These are phyloP conservation scores for Perca schrenkii DNA, from an alignment of 2,113 vertebrate species.

Conservation along the genomic window DNA sequence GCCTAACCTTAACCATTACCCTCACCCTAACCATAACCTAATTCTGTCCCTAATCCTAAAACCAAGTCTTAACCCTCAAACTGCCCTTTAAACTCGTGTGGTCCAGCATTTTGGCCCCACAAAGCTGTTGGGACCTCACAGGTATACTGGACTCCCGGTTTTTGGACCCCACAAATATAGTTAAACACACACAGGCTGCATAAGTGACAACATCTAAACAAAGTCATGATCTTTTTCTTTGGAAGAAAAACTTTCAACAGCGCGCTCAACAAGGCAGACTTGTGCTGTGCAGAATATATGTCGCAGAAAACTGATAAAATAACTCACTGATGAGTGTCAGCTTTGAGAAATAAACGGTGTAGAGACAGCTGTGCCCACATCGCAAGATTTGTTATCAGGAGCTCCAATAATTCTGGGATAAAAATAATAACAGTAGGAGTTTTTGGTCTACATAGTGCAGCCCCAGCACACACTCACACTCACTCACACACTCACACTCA, in stretches of 20 bases:
- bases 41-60: too few relatives aligned
- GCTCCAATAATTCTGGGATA: fast-evolving
- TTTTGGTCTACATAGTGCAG: conserved; percentile 52
- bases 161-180: too few relatives aligned
- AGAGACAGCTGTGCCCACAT: conserved; percentile 2
- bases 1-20: too few relatives aligned
- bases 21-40: too few relatives aligned
- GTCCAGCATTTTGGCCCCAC: too few relatives aligned
- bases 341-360: not conserved
- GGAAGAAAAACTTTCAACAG: not conserved
- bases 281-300: not conserved
- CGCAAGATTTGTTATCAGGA: not conserved
- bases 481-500: not conserved
- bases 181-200: not conserved
- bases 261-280: not conserved
- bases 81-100: too few relatives aligned
- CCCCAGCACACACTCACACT: not conserved
- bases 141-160: too few relatives aligned
- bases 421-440: not conserved
- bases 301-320: not conserved
- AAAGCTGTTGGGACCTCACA: too few relatives aligned
- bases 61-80: too few relatives aligned
- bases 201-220: conserved; percentile 10
- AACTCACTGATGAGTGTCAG: not conserved
- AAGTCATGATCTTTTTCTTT: not conserved